Base-by-base conservation (phyloP, 2,797 vertebrate species). In the Hyperoplus immaculatus region DNA sequence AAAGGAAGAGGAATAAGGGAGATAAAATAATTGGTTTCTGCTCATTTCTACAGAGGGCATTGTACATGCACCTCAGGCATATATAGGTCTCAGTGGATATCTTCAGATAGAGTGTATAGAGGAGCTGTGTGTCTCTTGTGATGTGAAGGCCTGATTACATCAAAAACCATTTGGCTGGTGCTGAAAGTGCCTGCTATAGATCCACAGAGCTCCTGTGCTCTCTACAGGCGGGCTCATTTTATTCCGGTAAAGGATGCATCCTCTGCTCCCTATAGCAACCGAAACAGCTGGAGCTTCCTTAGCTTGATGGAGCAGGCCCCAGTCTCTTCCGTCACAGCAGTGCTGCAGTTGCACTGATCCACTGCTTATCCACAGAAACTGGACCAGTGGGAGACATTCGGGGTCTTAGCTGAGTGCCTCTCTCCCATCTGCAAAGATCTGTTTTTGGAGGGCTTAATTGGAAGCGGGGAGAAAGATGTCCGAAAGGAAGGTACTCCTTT, bases 371-470 rank as follows among this genome's bases (percentile, higher is more conserved):
- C 86, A 69, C 66, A 81, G 85, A 92, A 94, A 94, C 91, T 91
- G 89, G 92, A 86, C 93, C 89, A 77, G 84, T 71, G 93, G 93
- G 94, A 95, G 82, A 77, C 86, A 90, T 93, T 92, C 47, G 51
- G 72, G 80, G 88, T 91, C 85, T 86, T 88, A 93, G 88, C 77
- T 79, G 87, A 92, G 75, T 68, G 77, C 73, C 88, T 84, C 73
- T 75, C 77, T 89, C 79, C 77, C 61, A 75, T 84, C 89, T 87
- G 77, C 72, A 70, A 73, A 87, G 85, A 81, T 87, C 50, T 80
- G 87, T 83, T 91, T 89, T 91, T 88, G 78, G 78, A 82, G 69
- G 77, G 71, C 87, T 89, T 95, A 94, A 95, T 94, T 95, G 91
- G 93, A 88, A 85, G 85, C 47, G 29, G 56, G 65, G 68, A 92